Evolutionary conservation across 2,888 invertebrate genomes (phyloP).

Genomic region (Lepeophtheirus nordmannii): DNA sequence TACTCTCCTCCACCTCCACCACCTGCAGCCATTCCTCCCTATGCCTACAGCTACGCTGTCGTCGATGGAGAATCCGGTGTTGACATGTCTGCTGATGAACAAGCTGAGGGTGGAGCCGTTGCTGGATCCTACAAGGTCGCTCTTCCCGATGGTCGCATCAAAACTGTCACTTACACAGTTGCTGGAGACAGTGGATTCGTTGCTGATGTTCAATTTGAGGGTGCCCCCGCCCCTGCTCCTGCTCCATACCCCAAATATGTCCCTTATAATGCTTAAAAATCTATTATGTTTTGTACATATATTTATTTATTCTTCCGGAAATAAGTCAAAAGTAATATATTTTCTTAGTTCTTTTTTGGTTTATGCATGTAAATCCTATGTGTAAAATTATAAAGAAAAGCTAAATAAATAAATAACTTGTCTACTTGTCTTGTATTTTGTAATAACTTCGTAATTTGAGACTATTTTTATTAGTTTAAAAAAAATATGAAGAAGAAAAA

Average conservation of each 20-base stretch:
- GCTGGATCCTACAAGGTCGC: not conserved
- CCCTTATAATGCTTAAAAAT: not conserved
- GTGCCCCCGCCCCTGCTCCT: not conserved
- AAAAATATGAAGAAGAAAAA: too few species aligned
- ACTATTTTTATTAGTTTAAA: too few species aligned
- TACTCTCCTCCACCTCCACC: not conserved
- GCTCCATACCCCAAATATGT: not conserved
- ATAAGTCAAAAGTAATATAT: too few species aligned
- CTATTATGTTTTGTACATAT: too few species aligned
- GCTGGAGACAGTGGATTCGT: not conserved
- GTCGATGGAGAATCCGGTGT: not conserved
- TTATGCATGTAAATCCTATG: too few species aligned
- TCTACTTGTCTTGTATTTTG: too few species aligned
- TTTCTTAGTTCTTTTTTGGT: too few species aligned
- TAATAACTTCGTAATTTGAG: too few species aligned
- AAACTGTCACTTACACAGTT: not conserved
- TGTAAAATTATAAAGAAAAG: too few species aligned
- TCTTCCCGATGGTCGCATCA: constrained; percentile 7
- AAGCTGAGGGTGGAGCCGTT: not conserved
- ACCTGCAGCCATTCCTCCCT: not conserved
- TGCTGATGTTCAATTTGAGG: not conserved
- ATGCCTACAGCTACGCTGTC: not conserved
- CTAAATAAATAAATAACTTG: too few species aligned
- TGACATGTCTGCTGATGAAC: not conserved
- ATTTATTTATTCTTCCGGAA: too few species aligned